phyloP scores from a whole-genome alignment of 2,797 vertebrate species.

The Euthynnus affinis region DNA sequence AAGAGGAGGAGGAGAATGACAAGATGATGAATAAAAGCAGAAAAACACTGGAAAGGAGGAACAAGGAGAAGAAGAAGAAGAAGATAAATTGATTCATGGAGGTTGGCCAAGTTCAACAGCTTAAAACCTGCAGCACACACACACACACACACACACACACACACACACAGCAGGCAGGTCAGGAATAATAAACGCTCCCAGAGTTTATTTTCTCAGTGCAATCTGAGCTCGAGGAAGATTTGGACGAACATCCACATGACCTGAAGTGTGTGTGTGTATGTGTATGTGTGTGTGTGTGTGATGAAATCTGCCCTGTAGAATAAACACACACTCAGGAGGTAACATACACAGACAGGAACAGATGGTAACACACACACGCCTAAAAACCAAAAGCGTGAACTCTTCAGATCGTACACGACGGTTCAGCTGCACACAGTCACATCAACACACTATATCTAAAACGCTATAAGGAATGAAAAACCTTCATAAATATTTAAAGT shows the following conservation, averaged over 20 bases:
- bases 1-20: too few species aligned
- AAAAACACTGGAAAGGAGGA: background rate
- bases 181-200: constrained; percentile 61
- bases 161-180: constrained; percentile 43
- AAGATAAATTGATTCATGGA: constrained; percentile 34
- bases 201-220: constrained; percentile 69
- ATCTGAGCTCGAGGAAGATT: constrained; percentile 63
- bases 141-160: constrained; percentile 27
- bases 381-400: too few species aligned
- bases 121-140: constrained; percentile 38
- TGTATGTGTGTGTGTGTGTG: constrained; percentile 9
- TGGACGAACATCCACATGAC: constrained; percentile 58
- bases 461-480: background rate
- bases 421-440: constrained; percentile 15
- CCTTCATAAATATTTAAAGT: background rate
- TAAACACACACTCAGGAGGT: constrained; percentile 64
- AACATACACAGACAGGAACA: constrained; percentile 57
- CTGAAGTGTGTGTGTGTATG: constrained; percentile 35
- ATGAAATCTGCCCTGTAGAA: constrained; percentile 36
- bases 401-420: too few species aligned
- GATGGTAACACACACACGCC: constrained; percentile 50
- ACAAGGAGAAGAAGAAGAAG: background rate
- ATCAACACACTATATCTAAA: constrained; percentile 15
- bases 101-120: constrained; percentile 55
- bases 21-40: background rate